These are phyloP conservation scores for Arge pagana DNA, from an alignment of 2,888 invertebrate genomes.

Conservation along the genomic window DNA sequence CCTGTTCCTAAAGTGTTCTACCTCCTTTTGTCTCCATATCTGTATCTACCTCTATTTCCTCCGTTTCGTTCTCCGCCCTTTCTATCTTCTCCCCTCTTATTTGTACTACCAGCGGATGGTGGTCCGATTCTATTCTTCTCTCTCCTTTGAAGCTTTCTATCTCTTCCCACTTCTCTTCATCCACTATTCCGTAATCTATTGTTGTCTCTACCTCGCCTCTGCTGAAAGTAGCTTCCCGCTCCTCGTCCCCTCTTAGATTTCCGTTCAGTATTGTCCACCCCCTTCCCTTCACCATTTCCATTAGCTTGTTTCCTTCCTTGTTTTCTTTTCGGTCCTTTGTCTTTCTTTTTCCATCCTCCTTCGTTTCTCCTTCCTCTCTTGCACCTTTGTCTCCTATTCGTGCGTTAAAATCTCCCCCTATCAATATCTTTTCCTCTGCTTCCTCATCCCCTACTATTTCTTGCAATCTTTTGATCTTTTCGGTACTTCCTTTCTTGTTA, in stretches of 20 bases:
- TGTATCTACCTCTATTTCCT: not conserved
- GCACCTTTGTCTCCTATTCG: not conserved
- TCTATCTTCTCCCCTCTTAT: not conserved
- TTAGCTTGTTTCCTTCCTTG: not conserved
- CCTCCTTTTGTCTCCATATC: not conserved
- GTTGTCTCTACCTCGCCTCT: not conserved
- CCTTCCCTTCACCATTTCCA: constrained; percentile 1
- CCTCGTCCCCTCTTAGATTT: too few relatives aligned
- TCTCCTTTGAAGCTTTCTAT: not conserved
- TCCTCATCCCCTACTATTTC: not conserved
- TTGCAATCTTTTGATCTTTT: too few relatives aligned
- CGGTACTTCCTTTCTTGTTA: too few relatives aligned
- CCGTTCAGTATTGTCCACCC: constrained; percentile 14
- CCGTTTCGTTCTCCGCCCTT: not conserved
- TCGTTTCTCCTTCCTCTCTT: not conserved
- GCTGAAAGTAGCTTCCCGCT: constrained; percentile 1
- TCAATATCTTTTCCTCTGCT: not conserved
- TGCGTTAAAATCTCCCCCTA: constrained; percentile 6
- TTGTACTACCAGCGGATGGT: not conserved
- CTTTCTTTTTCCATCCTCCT: not conserved
- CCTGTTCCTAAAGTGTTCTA: not conserved
- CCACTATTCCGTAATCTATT: not conserved
- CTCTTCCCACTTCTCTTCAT: not conserved
- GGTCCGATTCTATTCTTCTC: constrained; percentile 13
- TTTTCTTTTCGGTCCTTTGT: not conserved